Base-by-base conservation (phyloP, 2,888 invertebrate genomes). In the Eledone cirrhosa region DNA sequence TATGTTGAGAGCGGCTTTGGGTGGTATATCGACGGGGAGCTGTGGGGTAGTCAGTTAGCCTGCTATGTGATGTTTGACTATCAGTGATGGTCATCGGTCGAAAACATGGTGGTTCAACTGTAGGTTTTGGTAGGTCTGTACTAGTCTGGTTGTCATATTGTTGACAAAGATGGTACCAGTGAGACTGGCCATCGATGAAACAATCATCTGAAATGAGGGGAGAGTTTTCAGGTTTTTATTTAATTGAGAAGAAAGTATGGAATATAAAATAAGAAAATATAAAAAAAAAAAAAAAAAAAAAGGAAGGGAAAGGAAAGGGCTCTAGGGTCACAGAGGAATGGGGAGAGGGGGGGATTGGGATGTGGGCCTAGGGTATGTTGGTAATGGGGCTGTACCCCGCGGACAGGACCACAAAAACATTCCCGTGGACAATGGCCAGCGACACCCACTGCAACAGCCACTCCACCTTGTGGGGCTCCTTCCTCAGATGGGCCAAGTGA, bases 111-210 rank as follows among this genome's bases (percentile, higher is more conserved):
- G 88, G 87, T 22, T 86, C 83, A 76, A 88, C 86, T 8, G 86
- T 87, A 14, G 86, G 84, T 78, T 87, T 86, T 33, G 88, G 88
- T 59, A 87, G 82, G 53, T 87, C 87, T 47, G 87, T 84, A 67
- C 87, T 78, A 16, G 69, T 86, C 74, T 85, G 86, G 19, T 81
- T 85, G 13, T 86, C 86, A 67, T 88, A 87, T 79, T 90, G 89
- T 1, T 90, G 90, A 84, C 91, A 89, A 22, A 93, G 89, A 5
- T 90, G 90, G 84, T 92, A 93, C 92, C 92, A 93, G 77, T 92
- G 92, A 27, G 93, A 91, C 80, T 92, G 90, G 87, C 92, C 92
- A 85, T 92, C 92, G 80, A 93, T 87, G 80, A 92, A 89, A 31
- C 87, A 87, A n/a, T 89, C 87, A 82, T 92, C 92, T 92, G 87